phyloP scores from a whole-genome alignment of 2,113 vertebrate species.

The human (Homo sapiens) region GRCh38 chr13:81174501-81175000 shows the following conservation, averaged over 20 bases:
- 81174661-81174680: slow-evolving; percentile 33
- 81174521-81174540: slow-evolving; percentile 48
- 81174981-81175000: neutral
- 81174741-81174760: neutral
- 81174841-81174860: neutral
- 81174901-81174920: neutral
- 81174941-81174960: neutral
- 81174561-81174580: slow-evolving; percentile 30
- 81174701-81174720: neutral
- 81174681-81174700: slow-evolving; percentile 32
- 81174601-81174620: slow-evolving; percentile 44
- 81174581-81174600: neutral
- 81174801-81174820: neutral
- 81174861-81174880: neutral
- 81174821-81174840: neutral
- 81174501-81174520: neutral
- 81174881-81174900: neutral
- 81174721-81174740: neutral
- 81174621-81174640: slow-evolving; percentile 36
- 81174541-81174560: slow-evolving; percentile 18
- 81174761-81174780: neutral
- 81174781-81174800: neutral
- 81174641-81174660: slow-evolving; percentile 58
- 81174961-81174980: neutral
- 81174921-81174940: neutral